phyloP scores from a whole-genome alignment of 2,888 invertebrate species.

The Aquatica leii region DNA sequence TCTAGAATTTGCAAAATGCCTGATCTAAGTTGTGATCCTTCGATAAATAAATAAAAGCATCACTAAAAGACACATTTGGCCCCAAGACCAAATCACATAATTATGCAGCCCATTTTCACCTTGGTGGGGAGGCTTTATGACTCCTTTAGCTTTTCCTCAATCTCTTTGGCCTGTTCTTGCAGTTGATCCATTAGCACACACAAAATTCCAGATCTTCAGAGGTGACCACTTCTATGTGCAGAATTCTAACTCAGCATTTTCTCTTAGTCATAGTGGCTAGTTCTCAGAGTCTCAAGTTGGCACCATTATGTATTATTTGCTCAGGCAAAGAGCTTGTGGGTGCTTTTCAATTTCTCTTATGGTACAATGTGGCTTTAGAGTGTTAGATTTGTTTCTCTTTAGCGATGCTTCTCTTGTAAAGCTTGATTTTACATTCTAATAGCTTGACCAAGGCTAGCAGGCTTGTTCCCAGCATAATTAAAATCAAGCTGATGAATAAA shows the following conservation, averaged over 20 bases:
- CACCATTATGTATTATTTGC: slow-evolving; percentile 70
- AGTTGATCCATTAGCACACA: slow-evolving; percentile 78
- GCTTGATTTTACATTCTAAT: slow-evolving; percentile 95
- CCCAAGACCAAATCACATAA: not conserved
- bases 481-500: slow-evolving; percentile 96
- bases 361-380: slow-evolving; percentile 80
- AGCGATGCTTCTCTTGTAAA: slow-evolving; percentile 96
- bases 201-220: slow-evolving; percentile 71
- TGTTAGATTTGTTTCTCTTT: slow-evolving; percentile 93
- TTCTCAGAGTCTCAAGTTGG: slow-evolving; percentile 55
- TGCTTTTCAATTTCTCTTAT: slow-evolving; percentile 86
- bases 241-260: slow-evolving; percentile 76
- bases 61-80: slow-evolving; percentile 69
- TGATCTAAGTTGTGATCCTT: slow-evolving; percentile 94
- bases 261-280: slow-evolving; percentile 58
- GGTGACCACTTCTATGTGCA: slow-evolving; percentile 68
- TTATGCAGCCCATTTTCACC: slow-evolving; percentile 65
- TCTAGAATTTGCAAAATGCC: slow-evolving; percentile 99
- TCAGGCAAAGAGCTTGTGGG: slow-evolving; percentile 68
- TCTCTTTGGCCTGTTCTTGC: slow-evolving; percentile 78
- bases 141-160: slow-evolving; percentile 87
- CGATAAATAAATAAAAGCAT: slow-evolving; percentile 92
- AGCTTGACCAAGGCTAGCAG: slow-evolving; percentile 96
- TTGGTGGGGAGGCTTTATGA: slow-evolving; percentile 88
- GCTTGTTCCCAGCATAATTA: slow-evolving; percentile 89